Conservation (phyloP, 2,888 invertebrate genomes). For the Blomia tropicalis region DNA sequence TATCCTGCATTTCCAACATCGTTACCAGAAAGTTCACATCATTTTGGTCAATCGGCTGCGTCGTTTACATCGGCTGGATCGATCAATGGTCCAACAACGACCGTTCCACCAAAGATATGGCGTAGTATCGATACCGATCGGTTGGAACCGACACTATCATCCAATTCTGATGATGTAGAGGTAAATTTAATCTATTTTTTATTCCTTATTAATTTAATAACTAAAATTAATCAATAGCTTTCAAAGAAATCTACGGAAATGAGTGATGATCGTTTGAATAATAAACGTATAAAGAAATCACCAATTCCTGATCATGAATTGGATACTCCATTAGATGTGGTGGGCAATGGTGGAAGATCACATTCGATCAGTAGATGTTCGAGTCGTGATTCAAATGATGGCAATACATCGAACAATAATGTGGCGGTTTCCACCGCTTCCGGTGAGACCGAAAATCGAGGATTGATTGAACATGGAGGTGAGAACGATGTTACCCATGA, state of each 20-base stretch:
- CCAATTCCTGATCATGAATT: neutral
- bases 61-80: neutral
- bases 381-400: neutral
- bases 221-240: neutral
- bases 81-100: neutral
- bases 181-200: neutral
- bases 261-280: neutral
- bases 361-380: neutral
- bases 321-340: neutral
- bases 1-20: neutral
- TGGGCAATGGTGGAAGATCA: neutral
- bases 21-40: neutral
- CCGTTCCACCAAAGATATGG: slow-evolving; percentile 12
- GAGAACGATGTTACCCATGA: no score
- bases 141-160: slow-evolving; percentile 7
- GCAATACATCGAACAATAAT: neutral
- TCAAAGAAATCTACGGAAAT: neutral
- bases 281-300: slow-evolving; percentile 5
- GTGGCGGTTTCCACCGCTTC: neutral
- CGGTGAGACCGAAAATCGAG: no score
- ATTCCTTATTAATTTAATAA: neutral
- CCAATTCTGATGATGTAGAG: neutral
- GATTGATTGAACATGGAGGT: no score
- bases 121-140: slow-evolving; percentile 2
- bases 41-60: neutral